Evolutionary conservation across 2,797 vertebrate species (phyloP), one percentile per base, ranked within the genome.

Genomic region (Neomorphus geoffroyi): DNA sequence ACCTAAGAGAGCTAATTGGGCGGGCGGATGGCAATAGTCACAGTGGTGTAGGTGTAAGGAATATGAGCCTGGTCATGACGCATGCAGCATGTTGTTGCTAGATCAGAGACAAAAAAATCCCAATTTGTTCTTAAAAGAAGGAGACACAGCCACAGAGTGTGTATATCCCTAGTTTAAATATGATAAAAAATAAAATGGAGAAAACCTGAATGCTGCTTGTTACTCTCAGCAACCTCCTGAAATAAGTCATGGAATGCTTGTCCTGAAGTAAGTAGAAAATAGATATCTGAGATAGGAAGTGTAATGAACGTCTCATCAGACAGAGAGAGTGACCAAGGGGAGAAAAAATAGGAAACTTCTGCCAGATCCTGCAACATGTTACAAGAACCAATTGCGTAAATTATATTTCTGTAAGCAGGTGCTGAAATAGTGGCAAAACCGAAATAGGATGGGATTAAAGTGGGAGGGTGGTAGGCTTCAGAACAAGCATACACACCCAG

Each of bases 311-410:
- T 80, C 61, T 93, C 90, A 84, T 80, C 78, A 56, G 62, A 74
- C 48, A 66, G 66, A 94, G 46, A 33, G 61, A 90, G 24, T 88
- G 79, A 94, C 81, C 75, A 84, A 85, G 58, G 41, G 74, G 91
- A 92, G 80, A 89, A 83, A 15, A 94, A 83, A 81, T 57, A 77
- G n/a, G 37, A 89, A 94, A 80, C 21, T 71, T 80, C 69, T 94
- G 50, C 50, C 65, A 91, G 46, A 83, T 90, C 22, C 35, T 79
- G 86, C 61, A 71, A 74, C 43, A 58, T 74, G 35, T 75, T 95
- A 43, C 26, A 56, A 80, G 60, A 92, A 60, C 41, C 39, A 84
- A 58, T 45, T 53, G 3, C 33, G 87, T 86, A 56, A 87, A 54
- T 88, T 81, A 37, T 66, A 50, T 69, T 94, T 80, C 88, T 91